Conservation (phyloP, 2,888 invertebrate species). For the Chirona hameri region DNA sequence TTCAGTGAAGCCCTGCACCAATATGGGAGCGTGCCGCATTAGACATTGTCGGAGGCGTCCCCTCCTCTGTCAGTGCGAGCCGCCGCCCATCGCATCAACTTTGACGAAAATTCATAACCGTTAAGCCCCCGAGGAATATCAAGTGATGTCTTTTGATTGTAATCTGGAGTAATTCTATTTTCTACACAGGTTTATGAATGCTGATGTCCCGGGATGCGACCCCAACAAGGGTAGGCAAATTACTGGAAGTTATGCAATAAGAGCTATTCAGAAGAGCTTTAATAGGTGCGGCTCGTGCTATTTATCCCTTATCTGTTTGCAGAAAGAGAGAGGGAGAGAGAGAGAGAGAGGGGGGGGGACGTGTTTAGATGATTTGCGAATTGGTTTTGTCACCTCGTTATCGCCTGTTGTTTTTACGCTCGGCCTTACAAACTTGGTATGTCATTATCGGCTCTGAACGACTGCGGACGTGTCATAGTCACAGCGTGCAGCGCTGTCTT, state of each 20-base stretch:
- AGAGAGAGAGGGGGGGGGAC: too few species aligned
- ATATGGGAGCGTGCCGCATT: neutral
- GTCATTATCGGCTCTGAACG: too few species aligned
- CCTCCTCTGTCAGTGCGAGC: neutral
- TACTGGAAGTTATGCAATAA: slow-evolving; percentile 29
- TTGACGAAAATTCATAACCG: slow-evolving; percentile 4
- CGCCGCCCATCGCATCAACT: neutral
- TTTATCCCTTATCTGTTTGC: neutral
- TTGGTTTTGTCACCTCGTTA: neutral
- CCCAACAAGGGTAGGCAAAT: slow-evolving; percentile 22
- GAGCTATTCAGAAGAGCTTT: slow-evolving; percentile 24
- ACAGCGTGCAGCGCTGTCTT: too few species aligned
- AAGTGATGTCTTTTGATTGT: slow-evolving; percentile 29
- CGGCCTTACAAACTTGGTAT: too few species aligned
- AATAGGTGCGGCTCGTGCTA: neutral
- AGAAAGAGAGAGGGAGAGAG: neutral
- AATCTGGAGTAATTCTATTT: slow-evolving; percentile 13
- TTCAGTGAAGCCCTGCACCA: too few species aligned
- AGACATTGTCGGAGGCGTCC: neutral
- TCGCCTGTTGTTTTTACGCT: neutral
- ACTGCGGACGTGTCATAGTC: too few species aligned
- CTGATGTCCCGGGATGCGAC: neutral
- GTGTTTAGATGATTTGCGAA: neutral
- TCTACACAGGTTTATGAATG: slow-evolving; percentile 22
- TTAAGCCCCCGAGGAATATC: slow-evolving; percentile 5